Evolutionary conservation across 2,888 invertebrate genomes (phyloP), one percentile per base, ranked within the genome.

Genomic region (Elegia similella): DNA sequence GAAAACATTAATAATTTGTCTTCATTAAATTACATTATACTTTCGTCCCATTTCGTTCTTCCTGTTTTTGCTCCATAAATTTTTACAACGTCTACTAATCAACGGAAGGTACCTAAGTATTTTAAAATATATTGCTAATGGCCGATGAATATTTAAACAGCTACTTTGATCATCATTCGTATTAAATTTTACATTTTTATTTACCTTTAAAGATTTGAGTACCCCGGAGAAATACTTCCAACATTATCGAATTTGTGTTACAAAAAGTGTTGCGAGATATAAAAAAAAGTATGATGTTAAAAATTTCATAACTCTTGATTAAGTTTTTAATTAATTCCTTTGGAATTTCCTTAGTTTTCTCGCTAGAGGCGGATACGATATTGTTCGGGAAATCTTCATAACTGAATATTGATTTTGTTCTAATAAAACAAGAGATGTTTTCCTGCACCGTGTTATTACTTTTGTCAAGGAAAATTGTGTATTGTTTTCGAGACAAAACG

Each of bases 291-390:
- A 69, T 76, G 72, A 76, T 78, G 73, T 73, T 69, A 73, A 81
- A 80, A 80, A 78, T 80, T 69, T 79, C 78, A 82, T 83, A 82
- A 82, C 73, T 70, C 73, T 67, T 77, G 77, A 83, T 81, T 80
- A 79, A 86, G 76, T 82, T 86, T 83, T 84, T 85, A 86, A 87
- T 88, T 86, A 87, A 85, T 81, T 84, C 82, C 80, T 79, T 78
- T 80, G 64, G 72, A 75, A 75, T 76, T 69, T 65, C 69, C 76
- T 80, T 75, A 79, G 74, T 78, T 80, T 76, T 68, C 68, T 66
- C 58, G 75, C 82, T 78, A 56, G 66, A 60, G 79, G 82, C 77
- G 66, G 56, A 59, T 67, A 70, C 68, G 74, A 77, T 82, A 80
- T 80, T 73, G 70, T 70, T 63, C 52, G 58, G 61, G 63, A 69